Percentiles rank a stretch among this genome's conserved stretches.
Evolutionary conservation across 1,140 invertebrate species (phyloP).

Genomic region (Sogatella furcifera): DNA sequence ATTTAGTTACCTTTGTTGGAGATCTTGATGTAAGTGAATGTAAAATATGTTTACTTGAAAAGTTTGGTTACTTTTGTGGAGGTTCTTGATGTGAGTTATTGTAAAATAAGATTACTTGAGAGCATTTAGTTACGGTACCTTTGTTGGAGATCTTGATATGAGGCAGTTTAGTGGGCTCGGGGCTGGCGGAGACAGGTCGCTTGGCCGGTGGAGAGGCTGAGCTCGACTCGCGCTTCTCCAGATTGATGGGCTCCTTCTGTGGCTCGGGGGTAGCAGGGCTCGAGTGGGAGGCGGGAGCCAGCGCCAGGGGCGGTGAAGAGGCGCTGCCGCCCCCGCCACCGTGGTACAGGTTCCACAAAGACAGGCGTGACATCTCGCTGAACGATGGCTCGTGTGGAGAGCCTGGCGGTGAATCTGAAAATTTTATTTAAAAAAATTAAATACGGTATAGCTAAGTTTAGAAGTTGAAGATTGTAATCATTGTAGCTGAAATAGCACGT

Average conservation of each 20-base stretch:
- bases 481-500: too few relatives aligned
- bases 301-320: slow-evolving; percentile 17
- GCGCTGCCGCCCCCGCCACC: slow-evolving; percentile 30
- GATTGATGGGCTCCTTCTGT: slow-evolving; percentile 49
- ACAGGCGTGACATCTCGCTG: slow-evolving; percentile 56
- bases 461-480: too few relatives aligned
- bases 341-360: slow-evolving; percentile 67
- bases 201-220: slow-evolving; percentile 37
- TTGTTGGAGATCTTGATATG: slow-evolving; percentile 83
- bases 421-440: too few relatives aligned
- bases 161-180: slow-evolving; percentile 35
- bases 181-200: slow-evolving; percentile 39
- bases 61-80: too few relatives aligned
- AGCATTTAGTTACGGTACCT: slow-evolving; percentile 43
- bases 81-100: too few relatives aligned
- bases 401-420: slow-evolving; percentile 39
- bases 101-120: too few relatives aligned
- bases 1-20: too few relatives aligned
- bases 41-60: too few relatives aligned
- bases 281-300: slow-evolving; percentile 13
- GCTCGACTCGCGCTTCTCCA: slow-evolving; percentile 31
- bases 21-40: too few relatives aligned
- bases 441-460: too few relatives aligned
- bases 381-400: slow-evolving; percentile 41
- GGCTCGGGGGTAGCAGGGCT: slow-evolving; percentile 33